Percentiles rank a stretch among this genome's conserved stretches.
Conservation (phyloP, 2,113 vertebrate genomes). For the Brachirus orientalis region DNA sequence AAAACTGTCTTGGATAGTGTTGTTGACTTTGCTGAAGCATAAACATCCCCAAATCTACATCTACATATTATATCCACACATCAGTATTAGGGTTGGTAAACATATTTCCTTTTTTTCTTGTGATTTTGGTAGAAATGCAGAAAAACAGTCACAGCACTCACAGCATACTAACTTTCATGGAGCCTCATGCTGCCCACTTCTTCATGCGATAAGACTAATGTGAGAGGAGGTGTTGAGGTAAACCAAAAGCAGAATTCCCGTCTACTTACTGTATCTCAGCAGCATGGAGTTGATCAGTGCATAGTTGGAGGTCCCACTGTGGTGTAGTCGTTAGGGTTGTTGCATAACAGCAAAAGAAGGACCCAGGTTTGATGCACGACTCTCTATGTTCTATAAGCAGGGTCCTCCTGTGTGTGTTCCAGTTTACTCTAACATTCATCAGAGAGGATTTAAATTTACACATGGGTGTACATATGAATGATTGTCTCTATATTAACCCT, state of each 20-base stretch:
- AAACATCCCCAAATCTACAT: background rate
- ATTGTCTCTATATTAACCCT: conserved; percentile 29
- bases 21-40: background rate
- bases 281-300: conserved; percentile 6
- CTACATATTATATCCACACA: no score
- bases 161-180: no score
- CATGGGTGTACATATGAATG: conserved; percentile 31
- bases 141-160: no score
- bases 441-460: conserved; percentile 18
- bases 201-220: no score
- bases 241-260: conserved; percentile 20
- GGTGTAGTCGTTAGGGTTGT: conserved; percentile 11
- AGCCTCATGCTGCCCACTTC: no score
- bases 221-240: no score
- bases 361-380: conserved; percentile 16
- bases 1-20: background rate
- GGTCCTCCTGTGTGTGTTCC: conserved; percentile 25
- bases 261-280: conserved; percentile 6
- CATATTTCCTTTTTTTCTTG: no score
- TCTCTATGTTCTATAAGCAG: background rate
- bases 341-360: conserved; percentile 19
- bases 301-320: conserved; percentile 5
- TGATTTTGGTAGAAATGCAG: no score
- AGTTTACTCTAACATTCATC: conserved; percentile 39
- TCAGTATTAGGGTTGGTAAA: no score